phyloP scores from a whole-genome alignment of 2,113 vertebrate species.

The Felis catus region F.catus_Fca126_mat1.0 CM031414.1:114044501-114045000 shows the following conservation, averaged over 20 bases:
- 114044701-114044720: too few relatives aligned
- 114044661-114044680: not conserved
- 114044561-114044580: not conserved
- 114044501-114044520: not conserved
- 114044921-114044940: not conserved
- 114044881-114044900: too few relatives aligned
- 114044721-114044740: too few relatives aligned
- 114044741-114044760: too few relatives aligned
- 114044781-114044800: too few relatives aligned
- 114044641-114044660: not conserved
- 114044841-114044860: too few relatives aligned
- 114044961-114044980: not conserved
- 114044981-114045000: constrained; percentile 93
- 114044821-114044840: too few relatives aligned
- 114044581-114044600: not conserved
- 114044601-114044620: not conserved
- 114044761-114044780: too few relatives aligned
- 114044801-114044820: too few relatives aligned
- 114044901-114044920: too few relatives aligned
- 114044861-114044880: too few relatives aligned
- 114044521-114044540: not conserved
- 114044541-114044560: not conserved
- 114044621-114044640: not conserved
- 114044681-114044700: not conserved
- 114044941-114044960: not conserved